Base-by-base conservation (phyloP, 1,140 invertebrate genomes). In the Saxidomus purpurata region DNA sequence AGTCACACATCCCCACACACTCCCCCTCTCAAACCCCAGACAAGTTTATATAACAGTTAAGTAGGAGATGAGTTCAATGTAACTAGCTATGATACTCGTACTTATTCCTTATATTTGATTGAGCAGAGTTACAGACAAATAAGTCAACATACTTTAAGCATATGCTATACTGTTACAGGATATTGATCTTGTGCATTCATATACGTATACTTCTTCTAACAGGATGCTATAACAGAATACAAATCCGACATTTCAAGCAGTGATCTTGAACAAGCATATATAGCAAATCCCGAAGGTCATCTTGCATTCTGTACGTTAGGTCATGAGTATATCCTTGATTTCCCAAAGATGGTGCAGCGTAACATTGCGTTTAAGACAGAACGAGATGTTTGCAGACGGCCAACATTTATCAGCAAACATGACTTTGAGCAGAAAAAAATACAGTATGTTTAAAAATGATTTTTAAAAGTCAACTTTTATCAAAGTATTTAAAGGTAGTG, bases 241-340 rank as follows among this genome's bases (percentile, higher is more conserved):
- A 76, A 36, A 34, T 74, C 83, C 8, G n/a, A 59, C 38, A 71
- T 86, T 15, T 47, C 31, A 1, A 86, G 83, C 36, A 36, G 8
- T 55, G 83, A 86, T 3, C 31, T 86, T 25, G 83, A 86, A 19
- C 83, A 74, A 43, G 83, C 83, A 9, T 86, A 74, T 59, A 34
- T 86, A 9, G 25, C 38, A 17, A 86, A 86, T 40, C 83, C 83
- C 15, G 83, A 86, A 40, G 67, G 83, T 38, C 49, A 52, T 34
- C 40, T 86, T 19, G 13, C 28, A 25, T 86, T 86, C 36, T n/a
- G 8, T 19, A 86, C 83, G 0, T 17, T 40, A 2, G 83, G 83
- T 17, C 83, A 86, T 69, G 9, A 86, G 22, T 86, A 86, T 59
- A 31, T 86, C 38, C 83, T 86, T n/a, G 59, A 86, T 34, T 86